Percentiles rank a stretch among this genome's conserved stretches.
Evolutionary conservation across 2,888 invertebrate genomes (phyloP).

Genomic region (Polydesmus complanatus): DNA sequence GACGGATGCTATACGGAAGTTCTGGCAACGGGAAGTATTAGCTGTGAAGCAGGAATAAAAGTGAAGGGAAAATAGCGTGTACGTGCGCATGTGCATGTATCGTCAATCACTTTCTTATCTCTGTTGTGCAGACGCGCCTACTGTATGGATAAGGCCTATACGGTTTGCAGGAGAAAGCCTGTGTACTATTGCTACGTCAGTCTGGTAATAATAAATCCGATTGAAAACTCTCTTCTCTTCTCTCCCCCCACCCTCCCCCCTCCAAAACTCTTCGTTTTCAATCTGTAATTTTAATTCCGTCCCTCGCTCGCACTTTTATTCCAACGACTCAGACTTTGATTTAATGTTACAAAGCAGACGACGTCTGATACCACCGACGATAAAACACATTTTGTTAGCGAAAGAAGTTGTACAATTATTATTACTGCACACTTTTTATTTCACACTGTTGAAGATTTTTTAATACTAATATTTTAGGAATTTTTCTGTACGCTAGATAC

Average conservation of each 20-base stretch:
- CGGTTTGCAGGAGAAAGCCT: background rate
- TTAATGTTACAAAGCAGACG: too few species aligned
- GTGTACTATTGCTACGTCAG: background rate
- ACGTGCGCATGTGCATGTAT: background rate
- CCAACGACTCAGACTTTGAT: too few species aligned
- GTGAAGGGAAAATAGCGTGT: background rate
- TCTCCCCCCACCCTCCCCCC: too few species aligned
- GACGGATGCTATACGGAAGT: background rate
- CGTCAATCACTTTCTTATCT: background rate
- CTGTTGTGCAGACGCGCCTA: background rate
- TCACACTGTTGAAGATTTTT: too few species aligned
- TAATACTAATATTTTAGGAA: too few species aligned
- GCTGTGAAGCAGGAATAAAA: background rate
- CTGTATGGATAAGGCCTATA: background rate
- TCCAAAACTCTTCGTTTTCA: background rate
- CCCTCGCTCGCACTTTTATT: too few species aligned
- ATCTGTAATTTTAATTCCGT: background rate
- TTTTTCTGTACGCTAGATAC: too few species aligned
- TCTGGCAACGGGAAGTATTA: background rate
- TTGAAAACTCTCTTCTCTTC: background rate
- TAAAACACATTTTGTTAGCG: too few species aligned
- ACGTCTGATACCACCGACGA: too few species aligned
- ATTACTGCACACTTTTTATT: too few species aligned
- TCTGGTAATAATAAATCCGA: background rate
- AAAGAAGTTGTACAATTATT: too few species aligned